phyloP scores from a whole-genome alignment of 2,797 vertebrate species.

The Pseudocheirus occidentalis region DNA sequence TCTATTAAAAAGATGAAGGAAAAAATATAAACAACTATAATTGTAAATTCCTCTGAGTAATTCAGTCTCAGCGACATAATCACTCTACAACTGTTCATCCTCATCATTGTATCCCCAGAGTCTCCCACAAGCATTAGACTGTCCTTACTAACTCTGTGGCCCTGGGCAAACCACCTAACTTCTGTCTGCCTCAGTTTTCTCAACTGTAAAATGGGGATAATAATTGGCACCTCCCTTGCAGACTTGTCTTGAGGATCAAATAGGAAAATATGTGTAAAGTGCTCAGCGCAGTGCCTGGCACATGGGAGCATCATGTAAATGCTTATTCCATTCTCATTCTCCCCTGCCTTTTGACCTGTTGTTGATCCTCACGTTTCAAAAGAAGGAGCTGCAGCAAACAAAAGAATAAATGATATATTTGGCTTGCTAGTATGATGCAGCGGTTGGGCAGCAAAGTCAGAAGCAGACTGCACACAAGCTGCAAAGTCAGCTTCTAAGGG shows the following conservation, averaged over 20 bases:
- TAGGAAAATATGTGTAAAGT: background rate
- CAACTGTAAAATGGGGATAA: background rate
- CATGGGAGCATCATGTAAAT: background rate
- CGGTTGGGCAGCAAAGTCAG: background rate
- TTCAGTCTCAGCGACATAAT: background rate
- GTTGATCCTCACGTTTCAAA: background rate
- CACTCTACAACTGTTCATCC: background rate
- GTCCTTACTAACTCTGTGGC: background rate
- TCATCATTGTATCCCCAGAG: background rate
- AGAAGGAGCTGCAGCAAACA: background rate
- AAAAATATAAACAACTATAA: background rate
- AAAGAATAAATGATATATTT: background rate
- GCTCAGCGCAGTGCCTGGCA: background rate
- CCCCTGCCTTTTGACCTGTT: background rate
- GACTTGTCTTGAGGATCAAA: background rate
- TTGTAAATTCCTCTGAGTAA: background rate
- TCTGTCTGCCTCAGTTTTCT: background rate
- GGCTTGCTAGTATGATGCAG: background rate
- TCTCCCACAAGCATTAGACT: background rate
- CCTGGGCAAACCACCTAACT: background rate
- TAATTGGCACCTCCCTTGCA: background rate
- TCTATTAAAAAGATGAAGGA: background rate
- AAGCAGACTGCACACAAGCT: no score
- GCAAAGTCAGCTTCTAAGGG: background rate
- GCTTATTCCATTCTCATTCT: no score